Evolutionary conservation across 2,888 invertebrate genomes (phyloP), one percentile per base, ranked within the genome.

Genomic region (Cephus sareptanus): DNA sequence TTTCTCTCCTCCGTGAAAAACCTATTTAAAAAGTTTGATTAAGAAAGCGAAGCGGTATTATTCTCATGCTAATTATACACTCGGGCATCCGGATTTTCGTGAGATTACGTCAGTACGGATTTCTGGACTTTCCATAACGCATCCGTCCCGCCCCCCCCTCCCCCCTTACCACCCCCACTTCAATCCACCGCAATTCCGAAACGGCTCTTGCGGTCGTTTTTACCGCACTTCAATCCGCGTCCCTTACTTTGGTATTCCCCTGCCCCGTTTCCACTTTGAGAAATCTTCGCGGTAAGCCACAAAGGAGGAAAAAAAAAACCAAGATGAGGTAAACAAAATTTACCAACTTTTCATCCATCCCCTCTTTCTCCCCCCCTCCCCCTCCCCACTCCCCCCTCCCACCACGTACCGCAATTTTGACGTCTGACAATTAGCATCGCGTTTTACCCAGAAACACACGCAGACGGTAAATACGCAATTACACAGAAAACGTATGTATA

Each of bases 11-110:
- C 80, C 70, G 78, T 80, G 83, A 89, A 89, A 89, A 90, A 90
- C 87, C 87, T 88, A 90, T 91, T 91, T 91, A 90, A 91, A 56
- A 91, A 91, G 90, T 91, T 91, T 91, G 91, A 91, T 91, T 91
- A 90, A 90, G 90, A 90, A 88, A 88, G 83, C 87, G 79, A 73
- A 73, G 81, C 77, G 82, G 84, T 81, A 91, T 91, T 90, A 91
- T 91, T 91, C 90, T 91, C 88, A 91, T 91, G 91, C 89, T 91
- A 91, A 91, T 91, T 91, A 89, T 87, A 85, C 85, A 85, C 82
- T 83, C 83, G 81, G 79, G 80, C 81, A 80, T 84, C 80, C 83
- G 80, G 81, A 82, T 83, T 81, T 80, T 83, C 79, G 82, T 82
- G 84, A 85, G 88, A 90, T 88, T 88, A 89, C 88, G 87, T 86